Base-by-base conservation (phyloP, 2,888 invertebrate genomes). In the Diaperis boleti region DNA sequence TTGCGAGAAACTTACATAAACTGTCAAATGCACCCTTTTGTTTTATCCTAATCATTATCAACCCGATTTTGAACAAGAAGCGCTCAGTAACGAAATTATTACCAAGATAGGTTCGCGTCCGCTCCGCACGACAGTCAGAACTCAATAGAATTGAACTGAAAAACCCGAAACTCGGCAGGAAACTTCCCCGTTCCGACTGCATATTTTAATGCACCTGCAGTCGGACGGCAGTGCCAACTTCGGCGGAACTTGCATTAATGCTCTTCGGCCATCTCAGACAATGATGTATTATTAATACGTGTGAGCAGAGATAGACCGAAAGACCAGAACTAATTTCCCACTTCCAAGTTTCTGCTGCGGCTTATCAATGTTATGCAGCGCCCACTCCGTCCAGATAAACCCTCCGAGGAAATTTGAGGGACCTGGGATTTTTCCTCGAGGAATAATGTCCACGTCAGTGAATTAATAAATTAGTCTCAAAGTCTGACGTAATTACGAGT, bases 271-370 rank as follows among this genome's bases (percentile, higher is more conserved):
- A 49, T 49, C 45, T 11, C n/a, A 33, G 47, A 49, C 47, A 49
- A 49, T 49, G 47, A 49, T 22, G 47, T 22, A 49, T 49, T 49
- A 49, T 22, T 49, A 49, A 49, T 49, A 49, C 47, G 47, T 49
- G 47, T n/a, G 33, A 31, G 44, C 11, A 7, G 33, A 49, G 29
- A 49, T 31, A 49, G 31, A 15, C 14, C 17, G 31, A 13, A 31
- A 31, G 14, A 17, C 15, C 42, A 49, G 17, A 49, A 49, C 33
- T 33, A 49, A 17, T 49, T 49, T 31, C 47, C 8, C 22, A 15
- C 18, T 22, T 10, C 6, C 10, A 42, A 42, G 20, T 42, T 42
- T 18, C 18, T n/a, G 10, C 10, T 42, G 15, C 14, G 35, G 35
- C 35, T 41, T 41, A 42, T 42, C 42, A 42, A 42, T 20, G 20